Conservation (phyloP, 2,113 vertebrate species). For the Okapia johnstoni region DNA sequence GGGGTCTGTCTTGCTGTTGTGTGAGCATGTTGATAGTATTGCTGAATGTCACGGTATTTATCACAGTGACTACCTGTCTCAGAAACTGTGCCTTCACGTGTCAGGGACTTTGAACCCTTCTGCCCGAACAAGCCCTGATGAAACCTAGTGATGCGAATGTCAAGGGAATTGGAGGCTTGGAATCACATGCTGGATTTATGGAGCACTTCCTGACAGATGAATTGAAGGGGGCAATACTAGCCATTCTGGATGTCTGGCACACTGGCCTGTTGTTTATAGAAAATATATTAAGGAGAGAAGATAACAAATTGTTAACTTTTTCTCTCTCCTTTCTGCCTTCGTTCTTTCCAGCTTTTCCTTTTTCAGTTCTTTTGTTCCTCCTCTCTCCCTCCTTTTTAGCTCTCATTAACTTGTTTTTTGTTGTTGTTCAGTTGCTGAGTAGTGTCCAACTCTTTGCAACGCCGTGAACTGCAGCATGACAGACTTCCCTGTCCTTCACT, state of each 20-base stretch:
- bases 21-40: slow-evolving; percentile 32
- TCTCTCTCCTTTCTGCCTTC: background rate
- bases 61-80: slow-evolving; percentile 64
- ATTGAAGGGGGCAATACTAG: background rate
- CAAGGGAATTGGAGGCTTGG: slow-evolving; percentile 9
- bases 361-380: background rate
- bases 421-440: background rate
- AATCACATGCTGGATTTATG: background rate
- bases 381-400: background rate
- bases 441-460: background rate
- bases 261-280: background rate
- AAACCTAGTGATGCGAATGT: slow-evolving; percentile 33
- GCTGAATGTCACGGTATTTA: slow-evolving; percentile 69
- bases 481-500: background rate
- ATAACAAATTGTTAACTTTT: background rate
- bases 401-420: background rate
- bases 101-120: slow-evolving; percentile 59
- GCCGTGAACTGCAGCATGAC: background rate
- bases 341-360: slow-evolving; percentile 1
- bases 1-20: slow-evolving; percentile 36
- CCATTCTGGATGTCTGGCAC: background rate
- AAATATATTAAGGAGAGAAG: background rate
- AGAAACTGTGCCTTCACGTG: slow-evolving; percentile 48
- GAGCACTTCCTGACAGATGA: background rate
- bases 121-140: slow-evolving; percentile 58